These are phyloP conservation scores for Siniperca undulata DNA, from an alignment of 2,797 vertebrate genomes.

Conservation along the genomic window DNA sequence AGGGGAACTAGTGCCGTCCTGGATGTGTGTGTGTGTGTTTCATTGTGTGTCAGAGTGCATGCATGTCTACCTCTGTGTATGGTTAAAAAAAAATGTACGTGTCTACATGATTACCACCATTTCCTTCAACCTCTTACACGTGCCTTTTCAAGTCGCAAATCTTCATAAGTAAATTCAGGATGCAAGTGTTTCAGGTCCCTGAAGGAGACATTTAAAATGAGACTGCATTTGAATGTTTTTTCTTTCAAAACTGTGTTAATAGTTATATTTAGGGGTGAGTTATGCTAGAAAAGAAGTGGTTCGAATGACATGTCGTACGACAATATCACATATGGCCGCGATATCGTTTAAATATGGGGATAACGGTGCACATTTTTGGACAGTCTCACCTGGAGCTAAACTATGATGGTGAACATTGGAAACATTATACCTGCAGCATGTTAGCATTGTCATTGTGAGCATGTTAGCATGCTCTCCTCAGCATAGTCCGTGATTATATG, in stretches of 20 bases:
- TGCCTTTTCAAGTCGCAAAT: not conserved
- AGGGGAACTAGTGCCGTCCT: not conserved
- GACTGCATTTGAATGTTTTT: not conserved
- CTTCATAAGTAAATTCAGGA: not conserved
- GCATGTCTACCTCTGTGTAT: not conserved
- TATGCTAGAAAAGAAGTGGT: too few relatives aligned
- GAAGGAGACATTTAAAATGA: not conserved
- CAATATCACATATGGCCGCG: too few relatives aligned
- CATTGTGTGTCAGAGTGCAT: conserved; percentile 2
- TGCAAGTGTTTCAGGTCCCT: not conserved
- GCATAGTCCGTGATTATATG: not conserved
- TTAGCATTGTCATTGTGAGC: too few relatives aligned
- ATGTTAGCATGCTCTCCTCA: too few relatives aligned
- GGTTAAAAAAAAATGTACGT: too few relatives aligned
- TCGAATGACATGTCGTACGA: too few relatives aligned
- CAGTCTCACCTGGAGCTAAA: not conserved
- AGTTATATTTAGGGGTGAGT: not conserved
- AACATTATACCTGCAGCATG: not conserved
- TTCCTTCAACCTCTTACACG: not conserved
- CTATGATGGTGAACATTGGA: not conserved
- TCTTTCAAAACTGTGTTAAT: not conserved
- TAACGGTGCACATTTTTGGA: too few relatives aligned
- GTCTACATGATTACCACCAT: not conserved
- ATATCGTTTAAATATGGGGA: too few relatives aligned
- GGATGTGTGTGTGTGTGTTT: not conserved